Base-by-base conservation (phyloP, 2,113 vertebrate species). In the Parotia lawesii region DNA sequence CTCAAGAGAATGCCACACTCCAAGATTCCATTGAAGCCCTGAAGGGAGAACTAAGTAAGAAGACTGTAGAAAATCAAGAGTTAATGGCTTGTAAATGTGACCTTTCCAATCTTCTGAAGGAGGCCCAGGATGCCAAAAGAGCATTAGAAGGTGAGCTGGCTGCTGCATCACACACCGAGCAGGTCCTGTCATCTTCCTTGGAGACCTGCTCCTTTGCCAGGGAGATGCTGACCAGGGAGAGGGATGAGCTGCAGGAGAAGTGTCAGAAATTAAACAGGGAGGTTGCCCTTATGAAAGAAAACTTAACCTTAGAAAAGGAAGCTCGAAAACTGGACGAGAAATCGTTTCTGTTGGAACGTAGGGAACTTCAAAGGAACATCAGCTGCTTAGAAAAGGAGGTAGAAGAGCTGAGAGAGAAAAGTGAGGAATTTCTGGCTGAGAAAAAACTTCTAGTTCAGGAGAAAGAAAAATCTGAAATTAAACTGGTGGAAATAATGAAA, bases 1-100 rank as follows among this genome's bases (percentile, higher is more conserved):
- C 95, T 74, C 95, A 96, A 5, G 98, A 99, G 83, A 98, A 98
- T 10, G 92, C 97, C 78, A 93, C 93, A 9, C 97, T 99, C 31
- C 95, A 94, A 2, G 57, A 84, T 38, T 97, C 97, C 7, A 74
- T 98, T 7, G 96, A 97, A 48, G 89, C 85, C n/a, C 85, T 97
- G 44, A 98, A 97, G 87, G 97, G 94, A 25, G 97, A 98, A 16
- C 94, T 99, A 40, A 97, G 97, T 9, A 96, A 97, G 84, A 97
- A 65, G 33, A 88, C 82, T 27, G 94, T 77, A 94, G 95, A 97
- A 51, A 98, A 97, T 87, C 91, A 96, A 22, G 96, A 97, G 19
- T 96, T 99, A 20, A 48, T 44, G 8, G 90, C 97, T 87, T 97
- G 96, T 77, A 98, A 98, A 69, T 76, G 85, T 21, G 94, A 97